phyloP scores from a whole-genome alignment of 1,140 invertebrate species.

The Bicyclus anynana region DNA sequence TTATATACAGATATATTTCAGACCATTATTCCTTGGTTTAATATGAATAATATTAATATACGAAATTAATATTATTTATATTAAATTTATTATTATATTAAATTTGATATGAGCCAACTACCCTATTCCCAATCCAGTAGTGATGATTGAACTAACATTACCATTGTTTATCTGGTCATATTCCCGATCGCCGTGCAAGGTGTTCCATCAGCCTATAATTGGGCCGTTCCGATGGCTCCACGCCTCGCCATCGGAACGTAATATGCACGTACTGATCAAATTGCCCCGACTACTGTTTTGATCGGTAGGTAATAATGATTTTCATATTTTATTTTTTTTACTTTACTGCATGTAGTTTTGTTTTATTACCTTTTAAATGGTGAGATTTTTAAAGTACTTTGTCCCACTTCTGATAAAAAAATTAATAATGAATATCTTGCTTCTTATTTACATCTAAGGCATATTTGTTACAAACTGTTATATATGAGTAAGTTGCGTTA shows the following conservation, averaged over 20 bases:
- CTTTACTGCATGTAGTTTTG: background rate
- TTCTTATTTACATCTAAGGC: too few relatives aligned
- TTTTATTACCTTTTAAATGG: background rate
- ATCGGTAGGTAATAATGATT: conserved; percentile 3
- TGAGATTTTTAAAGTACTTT: background rate
- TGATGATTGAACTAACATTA: conserved; percentile 17
- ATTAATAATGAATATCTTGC: too few relatives aligned
- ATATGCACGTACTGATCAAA: conserved; percentile 31
- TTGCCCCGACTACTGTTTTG: conserved; percentile 29
- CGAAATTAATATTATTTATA: too few relatives aligned
- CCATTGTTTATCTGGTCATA: conserved; percentile 27
- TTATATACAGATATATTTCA: too few relatives aligned
- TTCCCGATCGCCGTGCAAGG: conserved; percentile 46
- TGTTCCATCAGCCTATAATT: conserved; percentile 65
- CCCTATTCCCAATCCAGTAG: conserved; percentile 9
- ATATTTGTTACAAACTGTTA: too few relatives aligned
- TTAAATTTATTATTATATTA: too few relatives aligned
- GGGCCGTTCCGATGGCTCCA: conserved; percentile 55
- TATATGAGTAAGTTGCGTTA: too few relatives aligned
- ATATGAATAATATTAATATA: too few relatives aligned
- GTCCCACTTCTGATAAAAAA: background rate
- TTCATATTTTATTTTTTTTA: background rate
- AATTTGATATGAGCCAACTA: too few relatives aligned
- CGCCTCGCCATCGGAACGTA: conserved; percentile 26
- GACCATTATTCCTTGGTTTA: too few relatives aligned